Evolutionary conservation across 2,113 vertebrate genomes (phyloP).

Genomic region (Hydrochoerus hydrochaeris): DNA sequence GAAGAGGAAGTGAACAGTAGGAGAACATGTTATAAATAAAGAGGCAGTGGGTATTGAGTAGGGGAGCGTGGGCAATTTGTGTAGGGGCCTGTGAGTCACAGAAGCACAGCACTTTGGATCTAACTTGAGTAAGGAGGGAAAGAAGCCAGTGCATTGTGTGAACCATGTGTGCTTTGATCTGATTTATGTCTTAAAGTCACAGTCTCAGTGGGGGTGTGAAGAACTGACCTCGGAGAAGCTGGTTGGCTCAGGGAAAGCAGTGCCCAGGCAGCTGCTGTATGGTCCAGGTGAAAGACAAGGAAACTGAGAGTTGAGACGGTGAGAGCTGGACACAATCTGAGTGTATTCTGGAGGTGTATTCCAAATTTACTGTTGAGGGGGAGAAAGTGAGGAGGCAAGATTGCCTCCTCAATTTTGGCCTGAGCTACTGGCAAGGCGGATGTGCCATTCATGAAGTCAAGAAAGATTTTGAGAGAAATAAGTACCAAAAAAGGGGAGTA

Average conservation of each 20-base stretch:
- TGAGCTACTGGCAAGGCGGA: background rate
- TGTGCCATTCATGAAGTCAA: too few species aligned
- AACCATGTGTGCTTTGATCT: background rate
- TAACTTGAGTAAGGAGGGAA: conserved; percentile 3
- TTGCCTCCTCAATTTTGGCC: background rate
- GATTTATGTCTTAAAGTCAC: background rate
- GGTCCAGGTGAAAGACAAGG: background rate
- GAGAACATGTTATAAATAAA: background rate
- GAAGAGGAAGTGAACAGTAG: background rate
- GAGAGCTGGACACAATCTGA: background rate
- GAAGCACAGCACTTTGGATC: background rate
- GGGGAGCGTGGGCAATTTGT: background rate
- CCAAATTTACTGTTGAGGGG: background rate
- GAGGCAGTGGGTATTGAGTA: background rate
- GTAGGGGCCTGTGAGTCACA: background rate
- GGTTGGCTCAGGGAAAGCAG: background rate
- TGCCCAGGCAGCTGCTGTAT: too few species aligned
- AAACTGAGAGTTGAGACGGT: accelerated
- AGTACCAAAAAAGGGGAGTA: background rate
- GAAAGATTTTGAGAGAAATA: background rate
- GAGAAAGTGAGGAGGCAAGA: background rate
- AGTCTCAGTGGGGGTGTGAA: background rate
- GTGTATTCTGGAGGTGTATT: background rate
- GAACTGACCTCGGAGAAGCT: background rate
- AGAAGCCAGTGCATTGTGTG: background rate